Evolutionary conservation across 2,113 vertebrate genomes (phyloP), one percentile per base, ranked within the genome.

Genomic region (Hippocampus mohnikei): DNA sequence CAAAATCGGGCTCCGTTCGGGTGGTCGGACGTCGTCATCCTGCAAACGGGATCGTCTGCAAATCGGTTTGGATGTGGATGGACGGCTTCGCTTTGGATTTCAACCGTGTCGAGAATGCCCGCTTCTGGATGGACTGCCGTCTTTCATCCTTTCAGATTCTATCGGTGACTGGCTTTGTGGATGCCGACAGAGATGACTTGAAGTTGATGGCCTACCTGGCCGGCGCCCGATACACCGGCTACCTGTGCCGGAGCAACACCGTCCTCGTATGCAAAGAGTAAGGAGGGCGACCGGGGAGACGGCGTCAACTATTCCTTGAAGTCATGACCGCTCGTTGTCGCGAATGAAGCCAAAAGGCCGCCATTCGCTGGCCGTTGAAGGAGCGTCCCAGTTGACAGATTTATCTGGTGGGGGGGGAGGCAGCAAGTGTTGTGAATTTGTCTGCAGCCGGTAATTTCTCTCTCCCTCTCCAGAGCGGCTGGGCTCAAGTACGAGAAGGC

Each of bases 201-300:
- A 99, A 98, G 85, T 78, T 99, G 46, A 99, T 99, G 97, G 94
- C 95, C 0, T 96, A 95, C 82, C 85, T 99, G 75, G 93, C 96
- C 5, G 97, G 97, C 4, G 95, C 96, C 82, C 93, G 95, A 25
- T 98, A 98, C 80, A 99, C 97, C 0, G 96, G 97, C 37, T 99
- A 99, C 69, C 88, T 99, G 48, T 98, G 96, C 71, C 95, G 95
- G 66, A 96, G 96, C 82, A 99, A 98, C 87, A 98, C 96, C 0
- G 94, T 98, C 40, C 97, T 99, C 91, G 94, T 99, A 90, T 98
- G 97, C 69, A 98, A 96, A 92, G 95, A 97, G 97, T 96, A 90
- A 94, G 95, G 75, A 16, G n/a, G n/a, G 21, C 5, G 33, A 33
- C 33, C 33, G 5, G 33, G 33, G 33, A 33, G 33, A 37, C 33